Evolutionary conservation across 2,113 vertebrate genomes (phyloP), one percentile per base, ranked within the genome.

Genomic region (Tachuris rubrigastra): DNA sequence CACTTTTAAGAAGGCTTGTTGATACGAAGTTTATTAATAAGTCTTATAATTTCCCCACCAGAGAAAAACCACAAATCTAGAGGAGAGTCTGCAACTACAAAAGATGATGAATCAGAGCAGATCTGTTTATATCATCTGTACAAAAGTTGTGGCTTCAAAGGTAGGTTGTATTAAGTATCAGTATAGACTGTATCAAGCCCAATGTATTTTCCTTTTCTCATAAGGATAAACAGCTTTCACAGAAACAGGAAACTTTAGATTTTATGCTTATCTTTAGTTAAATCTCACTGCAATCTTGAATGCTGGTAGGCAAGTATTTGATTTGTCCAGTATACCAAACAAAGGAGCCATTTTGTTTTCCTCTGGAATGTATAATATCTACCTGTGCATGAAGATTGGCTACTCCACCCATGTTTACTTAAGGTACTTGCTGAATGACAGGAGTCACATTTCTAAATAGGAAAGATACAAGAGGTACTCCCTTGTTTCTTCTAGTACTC

Each of bases 81-180:
- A 49, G 56, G 4, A 65, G 55, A 65, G 17, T 69, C 95, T 49
- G 41, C 85, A 53, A 49, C 84, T 75, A 33, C 94, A 22, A 72
- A 73, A 30, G 96, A 66, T 46, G 96, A 98, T 31, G 96, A 98
- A 47, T 93, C 41, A 37, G 98, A 98, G 42, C 97, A 99, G 96
- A 99, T 99, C 95, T 99, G 99, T 95, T 98, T 99, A 28, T 98
- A 97, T 95, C 98, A 98, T 80, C 96, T 99, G 39, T 96, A 98
- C 67, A 98, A 81, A 91, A 91, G 94, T 50, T 99, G 99, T 94
- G 97, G 91, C 69, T 99, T 98, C 97, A 98, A 98, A 98, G 99
- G 99, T 99, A 94, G 86, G 98, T 94, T 59, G 25, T 78, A 20
- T 90, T 18, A 55, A 37, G 31, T 63, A 42, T 63, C 63, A 42